Percentiles rank a stretch among this genome's conserved stretches.
Conservation (phyloP, 2,797 vertebrate species). For the Apodemus agrarius region DNA sequence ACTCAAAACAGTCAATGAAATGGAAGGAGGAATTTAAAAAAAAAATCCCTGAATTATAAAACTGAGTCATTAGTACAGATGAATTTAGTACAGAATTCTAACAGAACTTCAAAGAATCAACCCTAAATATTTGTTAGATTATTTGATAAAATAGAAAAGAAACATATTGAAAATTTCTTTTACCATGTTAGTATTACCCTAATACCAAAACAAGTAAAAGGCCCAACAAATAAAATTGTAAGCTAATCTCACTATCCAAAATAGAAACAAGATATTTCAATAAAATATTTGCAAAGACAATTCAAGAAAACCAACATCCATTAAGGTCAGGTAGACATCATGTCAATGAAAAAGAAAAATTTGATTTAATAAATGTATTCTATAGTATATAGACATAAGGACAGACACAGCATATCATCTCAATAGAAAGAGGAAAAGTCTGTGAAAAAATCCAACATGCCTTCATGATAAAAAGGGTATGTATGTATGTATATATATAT, state of each 20-base stretch:
- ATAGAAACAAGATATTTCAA: not conserved
- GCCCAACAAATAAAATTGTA: not conserved
- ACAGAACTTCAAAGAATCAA: not conserved
- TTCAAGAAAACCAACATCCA: not conserved
- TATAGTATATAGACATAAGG: not conserved
- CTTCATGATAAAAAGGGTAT: too few species aligned
- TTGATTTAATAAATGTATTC: not conserved
- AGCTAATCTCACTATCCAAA: not conserved
- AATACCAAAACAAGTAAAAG: not conserved
- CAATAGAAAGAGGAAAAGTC: not conserved
- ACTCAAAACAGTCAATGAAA: not conserved
- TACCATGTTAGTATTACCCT: not conserved
- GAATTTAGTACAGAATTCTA: not conserved
- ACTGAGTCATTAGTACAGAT: too few species aligned
- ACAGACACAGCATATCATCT: not conserved
- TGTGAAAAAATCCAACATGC: not conserved
- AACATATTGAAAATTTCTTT: not conserved
- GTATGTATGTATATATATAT: too few species aligned
- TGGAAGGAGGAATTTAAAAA: not conserved
- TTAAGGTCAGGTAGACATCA: not conserved
- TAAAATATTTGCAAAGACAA: not conserved
- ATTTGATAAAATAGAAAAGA: not conserved
- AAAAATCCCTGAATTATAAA: not conserved
- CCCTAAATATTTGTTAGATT: not conserved
- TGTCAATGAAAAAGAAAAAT: not conserved